Base-by-base conservation (phyloP, 2,797 vertebrate genomes). In the Ibycter americanus region DNA sequence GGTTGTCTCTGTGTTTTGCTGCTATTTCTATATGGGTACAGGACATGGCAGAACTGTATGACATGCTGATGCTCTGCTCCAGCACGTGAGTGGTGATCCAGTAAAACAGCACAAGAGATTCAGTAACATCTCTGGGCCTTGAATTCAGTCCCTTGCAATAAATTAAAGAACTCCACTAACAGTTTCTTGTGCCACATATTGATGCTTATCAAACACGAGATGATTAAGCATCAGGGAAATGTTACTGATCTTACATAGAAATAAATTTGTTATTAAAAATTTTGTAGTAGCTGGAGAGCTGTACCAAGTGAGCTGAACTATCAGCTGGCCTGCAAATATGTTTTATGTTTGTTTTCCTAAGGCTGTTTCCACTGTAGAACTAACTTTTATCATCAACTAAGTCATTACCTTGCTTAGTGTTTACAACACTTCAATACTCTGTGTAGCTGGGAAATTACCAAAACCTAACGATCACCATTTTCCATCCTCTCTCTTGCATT, bases 391-490 rank as follows among this genome's bases (percentile, higher is more conserved):
- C 14, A 23, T 80, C 51, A 72, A 10, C 26, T 65, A 86, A 86
- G 29, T 74, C 83, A 40, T 67, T 89, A 34, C 23, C 47, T 71
- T 84, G 42, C 55, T 72, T 94, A 90, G 25, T 42, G 95, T 94
- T 79, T 79, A 65, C 34, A 92, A 27, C 31, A 65, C 15, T 93
- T 93, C 61, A 54, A 38, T 61, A 66, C 29, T 72, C 40, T 23
- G 11, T 31, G 26, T 27, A 79, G 31, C 71, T 87, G 77, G 44
- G 19, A 94, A 97, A 93, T 90, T 70, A 83, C 34, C 44, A 89
- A 91, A 84, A 78, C 8, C 44, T 91, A 66, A 46, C 44, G 13
- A 74, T 74, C 56, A 82, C 23, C 3, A 9, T 76, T 93, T 94
- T 89, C 44, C 18, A 16, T n/a, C 49, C 21, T 55, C 14, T 21